These are phyloP conservation scores for Plebejus melissa DNA, from an alignment of 2,888 invertebrate genomes.

Conservation along the genomic window DNA sequence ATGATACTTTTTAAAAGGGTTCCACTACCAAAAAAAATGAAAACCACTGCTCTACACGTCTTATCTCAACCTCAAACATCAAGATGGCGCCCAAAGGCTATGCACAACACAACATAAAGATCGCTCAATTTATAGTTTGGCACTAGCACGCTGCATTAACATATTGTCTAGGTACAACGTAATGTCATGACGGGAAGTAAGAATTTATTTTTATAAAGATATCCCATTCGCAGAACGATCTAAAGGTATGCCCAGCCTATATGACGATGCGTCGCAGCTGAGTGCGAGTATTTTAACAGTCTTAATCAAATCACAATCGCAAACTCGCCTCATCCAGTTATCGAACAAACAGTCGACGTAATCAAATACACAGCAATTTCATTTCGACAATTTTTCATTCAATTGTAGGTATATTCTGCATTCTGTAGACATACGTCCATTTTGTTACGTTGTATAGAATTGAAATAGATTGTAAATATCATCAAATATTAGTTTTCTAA, in stretches of 20 bases:
- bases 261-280: background rate
- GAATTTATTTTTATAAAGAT: too few relatives aligned
- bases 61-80: background rate
- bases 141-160: too few relatives aligned
- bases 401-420: background rate
- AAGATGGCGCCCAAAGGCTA: background rate
- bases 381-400: conserved; percentile 15
- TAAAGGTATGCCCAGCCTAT: background rate
- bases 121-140: too few relatives aligned
- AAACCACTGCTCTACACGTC: too few relatives aligned
- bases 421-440: background rate
- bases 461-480: background rate
- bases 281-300: background rate
- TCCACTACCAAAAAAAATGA: too few relatives aligned
- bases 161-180: too few relatives aligned
- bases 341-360: conserved; percentile 1
- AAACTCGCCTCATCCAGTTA: conserved; percentile 7
- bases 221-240: too few relatives aligned
- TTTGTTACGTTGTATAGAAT: background rate
- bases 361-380: background rate
- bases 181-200: too few relatives aligned
- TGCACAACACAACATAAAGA: background rate
- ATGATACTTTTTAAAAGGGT: too few relatives aligned
- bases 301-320: background rate
- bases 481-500: background rate